Evolutionary conservation across 2,113 vertebrate genomes (phyloP).

Genomic region (Eclectus roratus): DNA sequence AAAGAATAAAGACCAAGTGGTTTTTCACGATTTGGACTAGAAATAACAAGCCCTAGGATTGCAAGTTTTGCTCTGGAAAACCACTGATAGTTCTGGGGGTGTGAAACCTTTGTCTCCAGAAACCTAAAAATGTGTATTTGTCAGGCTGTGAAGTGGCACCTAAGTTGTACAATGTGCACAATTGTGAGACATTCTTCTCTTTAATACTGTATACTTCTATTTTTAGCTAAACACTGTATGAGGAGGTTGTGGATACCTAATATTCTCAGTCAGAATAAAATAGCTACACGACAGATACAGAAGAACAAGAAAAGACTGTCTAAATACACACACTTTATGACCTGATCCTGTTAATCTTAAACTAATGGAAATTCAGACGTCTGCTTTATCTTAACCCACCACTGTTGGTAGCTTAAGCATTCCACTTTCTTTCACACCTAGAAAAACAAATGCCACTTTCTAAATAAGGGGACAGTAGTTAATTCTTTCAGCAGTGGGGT

Average conservation of each 20-base stretch:
- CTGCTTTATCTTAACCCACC: not conserved
- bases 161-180: not conserved
- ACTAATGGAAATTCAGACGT: not conserved
- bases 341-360: not conserved
- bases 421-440: not conserved
- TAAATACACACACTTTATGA: not conserved
- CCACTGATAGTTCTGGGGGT: not conserved
- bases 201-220: not conserved
- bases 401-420: not conserved
- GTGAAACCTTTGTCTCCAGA: not conserved
- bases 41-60: not conserved
- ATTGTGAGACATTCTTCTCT: not conserved
- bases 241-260: not conserved
- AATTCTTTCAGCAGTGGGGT: not conserved
- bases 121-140: not conserved
- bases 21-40: not conserved
- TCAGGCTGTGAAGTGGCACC: not conserved
- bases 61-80: not conserved
- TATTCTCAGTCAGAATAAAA: not conserved
- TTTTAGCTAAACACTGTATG: not conserved
- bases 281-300: not conserved
- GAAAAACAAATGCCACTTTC: not conserved
- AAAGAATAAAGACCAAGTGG: not conserved
- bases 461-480: not conserved
- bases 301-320: not conserved